Evolutionary conservation across 2,888 invertebrate genomes (phyloP).

Genomic region (Hemithea aestivaria): DNA sequence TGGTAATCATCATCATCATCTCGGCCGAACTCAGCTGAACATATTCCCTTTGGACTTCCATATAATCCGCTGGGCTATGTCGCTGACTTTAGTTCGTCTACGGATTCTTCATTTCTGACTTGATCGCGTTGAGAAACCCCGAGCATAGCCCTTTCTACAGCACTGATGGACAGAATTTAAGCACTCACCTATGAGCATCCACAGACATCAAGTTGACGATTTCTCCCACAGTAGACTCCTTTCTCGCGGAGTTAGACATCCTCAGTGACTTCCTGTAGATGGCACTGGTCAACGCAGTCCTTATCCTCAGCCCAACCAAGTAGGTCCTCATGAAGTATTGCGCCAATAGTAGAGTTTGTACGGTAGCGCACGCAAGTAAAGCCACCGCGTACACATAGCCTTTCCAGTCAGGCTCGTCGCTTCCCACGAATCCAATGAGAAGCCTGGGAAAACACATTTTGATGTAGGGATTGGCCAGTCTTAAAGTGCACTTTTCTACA

Average conservation of each 20-base stretch:
- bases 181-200: constrained; percentile 88
- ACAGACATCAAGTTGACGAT: constrained; percentile 96
- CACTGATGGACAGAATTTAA: too few species aligned
- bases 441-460: constrained; percentile 71
- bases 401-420: constrained; percentile 85
- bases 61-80: too few species aligned
- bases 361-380: constrained; percentile 85
- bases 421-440: constrained; percentile 85
- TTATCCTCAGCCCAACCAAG: constrained; percentile 92
- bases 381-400: constrained; percentile 90
- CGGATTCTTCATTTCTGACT: too few species aligned
- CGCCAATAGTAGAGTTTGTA: constrained; percentile 91
- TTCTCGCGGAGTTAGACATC: constrained; percentile 88
- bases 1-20: too few species aligned
- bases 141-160: too few species aligned
- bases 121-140: too few species aligned
- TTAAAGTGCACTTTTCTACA: too few species aligned
- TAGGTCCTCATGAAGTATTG: constrained; percentile 96
- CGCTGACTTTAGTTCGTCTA: too few species aligned
- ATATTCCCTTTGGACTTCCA: too few species aligned
- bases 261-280: constrained; percentile 92
- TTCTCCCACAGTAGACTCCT: constrained; percentile 92
- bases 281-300: constrained; percentile 92
- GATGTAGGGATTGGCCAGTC: too few species aligned
- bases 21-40: too few species aligned